Conservation (phyloP, 2,797 vertebrate species). For the Syngnathus rostellatus region DNA sequence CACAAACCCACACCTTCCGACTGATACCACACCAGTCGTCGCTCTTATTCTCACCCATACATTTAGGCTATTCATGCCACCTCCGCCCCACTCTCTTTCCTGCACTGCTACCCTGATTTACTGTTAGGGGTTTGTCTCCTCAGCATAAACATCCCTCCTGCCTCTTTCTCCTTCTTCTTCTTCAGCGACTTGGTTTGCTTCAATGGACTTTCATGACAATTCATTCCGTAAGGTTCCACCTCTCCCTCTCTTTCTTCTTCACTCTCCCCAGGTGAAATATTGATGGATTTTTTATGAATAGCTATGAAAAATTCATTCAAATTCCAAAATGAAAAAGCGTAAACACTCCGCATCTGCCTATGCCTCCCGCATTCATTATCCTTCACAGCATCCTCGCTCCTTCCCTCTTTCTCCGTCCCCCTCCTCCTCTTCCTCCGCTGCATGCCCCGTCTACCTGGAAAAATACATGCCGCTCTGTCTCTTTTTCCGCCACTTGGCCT, state of each 20-base stretch:
- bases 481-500: constrained; percentile 68
- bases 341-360: constrained; percentile 73
- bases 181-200: constrained; percentile 65
- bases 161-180: constrained; percentile 53
- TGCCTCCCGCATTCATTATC: constrained; percentile 71
- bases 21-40: constrained; percentile 49
- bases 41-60: constrained; percentile 65
- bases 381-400: constrained; percentile 62
- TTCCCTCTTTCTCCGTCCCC: constrained; percentile 29
- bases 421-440: constrained; percentile 11
- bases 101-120: constrained; percentile 24
- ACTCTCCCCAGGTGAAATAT: constrained; percentile 77
- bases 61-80: constrained; percentile 43
- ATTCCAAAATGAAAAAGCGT: constrained; percentile 77
- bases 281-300: constrained; percentile 82
- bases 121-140: constrained; percentile 62
- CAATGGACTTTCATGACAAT: constrained; percentile 75
- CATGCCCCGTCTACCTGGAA: constrained; percentile 57
- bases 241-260: constrained; percentile 62
- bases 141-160: constrained; percentile 65
- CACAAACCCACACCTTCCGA: constrained; percentile 37
- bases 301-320: constrained; percentile 81
- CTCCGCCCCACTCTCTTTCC: constrained; percentile 21
- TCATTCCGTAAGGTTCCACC: constrained; percentile 63
- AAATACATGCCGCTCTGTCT: constrained; percentile 64